Evolutionary conservation across 2,888 invertebrate genomes (phyloP), one percentile per base, ranked within the genome.

Genomic region (Eustalomyia histrio): DNA sequence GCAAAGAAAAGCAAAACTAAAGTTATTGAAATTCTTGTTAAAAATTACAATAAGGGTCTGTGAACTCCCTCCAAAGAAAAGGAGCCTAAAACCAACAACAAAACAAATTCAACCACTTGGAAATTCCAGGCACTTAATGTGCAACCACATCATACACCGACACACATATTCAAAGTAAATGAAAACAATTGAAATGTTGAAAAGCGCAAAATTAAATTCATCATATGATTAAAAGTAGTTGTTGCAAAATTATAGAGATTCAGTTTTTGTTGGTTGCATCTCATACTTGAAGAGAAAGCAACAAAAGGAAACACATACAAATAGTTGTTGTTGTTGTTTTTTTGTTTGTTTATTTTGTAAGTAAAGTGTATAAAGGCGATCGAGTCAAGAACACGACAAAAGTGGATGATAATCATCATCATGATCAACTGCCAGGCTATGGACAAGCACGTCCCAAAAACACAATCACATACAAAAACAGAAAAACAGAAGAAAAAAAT

Each of bases 61-160:
- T 72, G 76, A 71, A 80, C 76, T 76, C 24, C 58, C 73, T 58
- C 33, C 16, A 9, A 52, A 53, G 24, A 71, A 75, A 81, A 81
- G 78, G 81, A 78, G 57, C 63, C 65, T 52, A 47, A 65, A 60
- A 53, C 47, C 47, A 39, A 47, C 21, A 68, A 68, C 12, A 21
- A 53, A 24, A 65, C n/a, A 60, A 65, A 72, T 24, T 53, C 61
- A 81, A 74, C 74, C 78, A 81, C 80, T 81, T 81, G 74, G 69
- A 81, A 81, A 78, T 78, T 81, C 78, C 78, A 81, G 78, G 81
- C 81, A 75, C 71, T 81, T 63, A 79, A 71, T 74, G 39, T 55
- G 69, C 76, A 73, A 68, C 47, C 57, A 63, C 72, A 76, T 55
- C 72, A 35, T 16, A 17, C 18, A 35, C 75, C 17, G 24, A 67